Evolutionary conservation across 2,113 vertebrate species (phyloP).

Genomic region (Dunckerocampus dactyliophorus): DNA sequence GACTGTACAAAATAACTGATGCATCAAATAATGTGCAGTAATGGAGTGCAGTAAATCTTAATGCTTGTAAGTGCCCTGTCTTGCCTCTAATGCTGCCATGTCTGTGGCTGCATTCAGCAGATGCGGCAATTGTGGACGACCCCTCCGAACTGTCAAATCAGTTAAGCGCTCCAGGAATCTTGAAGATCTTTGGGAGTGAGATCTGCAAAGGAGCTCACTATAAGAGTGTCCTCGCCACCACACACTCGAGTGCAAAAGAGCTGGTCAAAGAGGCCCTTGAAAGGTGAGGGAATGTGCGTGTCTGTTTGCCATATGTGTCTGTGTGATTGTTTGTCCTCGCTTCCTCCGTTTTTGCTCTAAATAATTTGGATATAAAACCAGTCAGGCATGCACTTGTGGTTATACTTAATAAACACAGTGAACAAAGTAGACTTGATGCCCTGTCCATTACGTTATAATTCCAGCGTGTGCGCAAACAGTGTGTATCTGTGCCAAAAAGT

Average conservation of each 20-base stretch:
- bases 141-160: constrained; percentile 77
- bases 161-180: constrained; percentile 75
- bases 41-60: too few relatives aligned
- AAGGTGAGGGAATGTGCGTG: constrained; percentile 59
- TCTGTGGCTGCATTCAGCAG: constrained; percentile 31
- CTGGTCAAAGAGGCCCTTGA: constrained; percentile 79
- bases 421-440: constrained; percentile 23
- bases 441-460: constrained; percentile 33
- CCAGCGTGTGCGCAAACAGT: constrained; percentile 18
- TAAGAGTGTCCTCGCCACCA: constrained; percentile 76
- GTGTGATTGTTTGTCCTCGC: constrained; percentile 10
- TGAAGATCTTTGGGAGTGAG: constrained; percentile 79
- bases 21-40: too few relatives aligned
- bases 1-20: too few relatives aligned
- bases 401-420: constrained; percentile 18
- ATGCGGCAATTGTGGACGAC: constrained; percentile 53
- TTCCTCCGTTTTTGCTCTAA: constrained; percentile 9
- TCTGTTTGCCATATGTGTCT: constrained; percentile 9
- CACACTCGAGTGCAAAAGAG: constrained; percentile 74
- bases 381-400: constrained; percentile 12
- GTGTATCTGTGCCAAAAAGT: constrained; percentile 28
- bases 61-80: background rate
- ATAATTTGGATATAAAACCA: constrained; percentile 18
- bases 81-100: background rate
- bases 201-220: constrained; percentile 77